Evolutionary conservation across 2,113 vertebrate species (phyloP), one percentile per base, ranked within the genome.

Genomic region (Misgurnus mizolepis): DNA sequence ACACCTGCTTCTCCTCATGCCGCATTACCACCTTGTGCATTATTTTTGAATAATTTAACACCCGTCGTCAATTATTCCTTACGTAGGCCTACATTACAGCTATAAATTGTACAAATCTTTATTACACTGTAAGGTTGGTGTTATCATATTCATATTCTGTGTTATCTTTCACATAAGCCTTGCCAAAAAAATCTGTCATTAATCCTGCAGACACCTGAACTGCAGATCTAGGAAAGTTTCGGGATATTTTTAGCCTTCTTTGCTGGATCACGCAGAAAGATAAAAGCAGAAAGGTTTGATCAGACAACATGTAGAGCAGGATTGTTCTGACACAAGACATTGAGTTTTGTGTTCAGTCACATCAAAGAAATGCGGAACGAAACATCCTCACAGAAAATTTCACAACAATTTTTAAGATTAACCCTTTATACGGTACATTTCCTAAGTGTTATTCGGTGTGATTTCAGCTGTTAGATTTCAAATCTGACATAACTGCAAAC

Each of bases 211-310:
- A 71, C 17, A 56, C 50, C 17, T 55, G 49, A 71, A 55, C 68
- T n/a, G 27, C 68, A 71, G 27, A 55, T 39, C 49, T 71, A 40
- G 15, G 18, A 70, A 55, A 55, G 39, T 10, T 39, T 55, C 7
- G 50, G 15, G 14, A 40, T 71, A 53, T 40, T 71, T 71, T 56
- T 71, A 71, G 50, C 69, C 56, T 2, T 12, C 5, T 4, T 34
- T 41, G 34, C 69, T 72, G 56, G 50, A 71, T 56, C 9, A 12
- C 56, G 34, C 69, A 55, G 50, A 53, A 18, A 34, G 22, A 70
- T 49, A 70, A 67, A 34, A 6, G 8, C 34, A 72, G 3, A 47
- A 1, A 41, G 14, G 15, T 67, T 45, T 67, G 6, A n/a, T 2
- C 14, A 53, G 67, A 7, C 47, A 53, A 70, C 12, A 39, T 7